Evolutionary conservation across 2,797 vertebrate species (phyloP).

Genomic region (Pogonophryne albipinna): DNA sequence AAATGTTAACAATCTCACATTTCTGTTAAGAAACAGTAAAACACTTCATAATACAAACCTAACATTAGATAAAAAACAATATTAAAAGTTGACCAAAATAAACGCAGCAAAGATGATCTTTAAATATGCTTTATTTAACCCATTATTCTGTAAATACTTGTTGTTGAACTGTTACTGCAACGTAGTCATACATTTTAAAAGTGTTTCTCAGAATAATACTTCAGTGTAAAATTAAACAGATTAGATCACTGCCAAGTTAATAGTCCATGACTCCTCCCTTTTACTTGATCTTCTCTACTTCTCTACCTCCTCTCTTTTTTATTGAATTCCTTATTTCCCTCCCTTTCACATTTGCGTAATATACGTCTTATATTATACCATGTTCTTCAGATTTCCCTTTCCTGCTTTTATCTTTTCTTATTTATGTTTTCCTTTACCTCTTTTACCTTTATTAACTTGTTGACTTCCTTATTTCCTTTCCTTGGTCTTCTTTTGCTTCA

Average conservation of each 20-base stretch:
- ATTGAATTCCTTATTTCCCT: neutral
- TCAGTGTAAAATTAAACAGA: neutral
- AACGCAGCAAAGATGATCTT: neutral
- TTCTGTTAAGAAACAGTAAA: neutral
- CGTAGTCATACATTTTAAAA: neutral
- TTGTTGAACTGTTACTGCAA: too few relatives aligned
- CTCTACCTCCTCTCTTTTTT: too few relatives aligned
- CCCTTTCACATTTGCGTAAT: neutral
- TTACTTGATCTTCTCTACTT: too few relatives aligned
- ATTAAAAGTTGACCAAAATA: neutral
- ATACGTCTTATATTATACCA: too few relatives aligned
- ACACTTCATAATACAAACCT: neutral
- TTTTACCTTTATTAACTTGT: neutral
- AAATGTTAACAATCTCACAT: neutral
- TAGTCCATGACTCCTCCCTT: neutral
- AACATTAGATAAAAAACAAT: neutral
- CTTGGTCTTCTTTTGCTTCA: neutral
- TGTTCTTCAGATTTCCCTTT: neutral
- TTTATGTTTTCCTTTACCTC: neutral
- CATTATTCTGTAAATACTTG: too few relatives aligned
- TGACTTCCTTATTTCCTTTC: neutral
- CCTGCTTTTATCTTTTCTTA: rapidly evolving
- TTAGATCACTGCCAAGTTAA: neutral
- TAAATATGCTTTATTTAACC: too few relatives aligned
- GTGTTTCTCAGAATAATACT: neutral